A percentile compares a stretch with the other conserved stretches of the same genome.
These are phyloP conservation scores for Phortica okadai DNA, from an alignment of 2,888 invertebrate genomes.

Conservation along the genomic window DNA sequence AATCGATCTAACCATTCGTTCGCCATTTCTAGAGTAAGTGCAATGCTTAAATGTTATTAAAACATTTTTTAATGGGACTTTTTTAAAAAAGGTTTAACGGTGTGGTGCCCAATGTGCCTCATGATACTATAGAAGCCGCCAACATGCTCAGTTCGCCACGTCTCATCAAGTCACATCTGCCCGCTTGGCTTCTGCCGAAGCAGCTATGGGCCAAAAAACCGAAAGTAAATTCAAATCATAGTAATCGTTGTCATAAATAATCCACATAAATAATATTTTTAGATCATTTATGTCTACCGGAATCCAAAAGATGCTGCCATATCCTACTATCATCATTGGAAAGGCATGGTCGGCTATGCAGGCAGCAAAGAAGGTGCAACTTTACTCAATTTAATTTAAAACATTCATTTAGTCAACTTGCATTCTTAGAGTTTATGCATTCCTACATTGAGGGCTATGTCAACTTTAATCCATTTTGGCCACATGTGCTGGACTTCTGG, in stretches of 20 bases:
- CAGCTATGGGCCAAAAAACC: constrained; percentile 72
- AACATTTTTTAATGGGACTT: neutral
- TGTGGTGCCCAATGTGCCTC: constrained; percentile 70
- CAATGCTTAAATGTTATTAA: neutral
- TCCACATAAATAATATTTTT: constrained; percentile 1
- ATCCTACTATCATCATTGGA: constrained; percentile 84
- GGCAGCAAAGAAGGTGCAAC: constrained; percentile 59
- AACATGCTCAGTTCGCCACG: constrained; percentile 66
- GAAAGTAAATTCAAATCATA: constrained; percentile 53
- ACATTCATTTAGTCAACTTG: too few species aligned
- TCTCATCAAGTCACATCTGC: constrained; percentile 73
- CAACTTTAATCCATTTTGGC: constrained; percentile 72
- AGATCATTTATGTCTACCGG: constrained; percentile 88
- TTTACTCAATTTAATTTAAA: neutral
- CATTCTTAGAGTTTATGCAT: constrained; percentile 63
- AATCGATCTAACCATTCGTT: constrained; percentile 68
- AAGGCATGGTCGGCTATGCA: constrained; percentile 71
- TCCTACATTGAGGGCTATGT: constrained; percentile 71
- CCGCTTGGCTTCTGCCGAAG: constrained; percentile 68
- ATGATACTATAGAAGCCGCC: constrained; percentile 69
- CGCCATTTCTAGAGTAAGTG: constrained; percentile 73
- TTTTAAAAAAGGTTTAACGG: constrained; percentile 66
- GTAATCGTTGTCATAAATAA: neutral
- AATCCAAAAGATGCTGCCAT: constrained; percentile 91
- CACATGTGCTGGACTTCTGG: constrained; percentile 74